Evolutionary conservation across 2,888 invertebrate species (phyloP).

Genomic region (Melolontha melolontha): DNA sequence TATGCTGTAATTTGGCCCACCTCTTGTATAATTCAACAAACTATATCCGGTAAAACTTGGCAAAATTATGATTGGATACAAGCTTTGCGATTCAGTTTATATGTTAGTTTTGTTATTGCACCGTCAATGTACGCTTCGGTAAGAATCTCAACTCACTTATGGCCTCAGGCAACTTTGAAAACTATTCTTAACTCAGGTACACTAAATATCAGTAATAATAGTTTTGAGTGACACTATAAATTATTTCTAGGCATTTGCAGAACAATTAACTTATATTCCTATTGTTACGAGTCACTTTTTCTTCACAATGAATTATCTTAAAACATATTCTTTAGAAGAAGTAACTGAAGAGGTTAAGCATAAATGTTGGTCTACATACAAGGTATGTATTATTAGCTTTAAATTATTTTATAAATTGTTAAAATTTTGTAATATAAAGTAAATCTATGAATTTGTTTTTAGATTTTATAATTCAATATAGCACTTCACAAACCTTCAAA

Average conservation of each 20-base stretch:
- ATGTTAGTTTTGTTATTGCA: slow-evolving; percentile 85
- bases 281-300: slow-evolving; percentile 71
- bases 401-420: no score
- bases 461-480: no score
- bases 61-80: slow-evolving; percentile 79
- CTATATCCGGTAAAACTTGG: slow-evolving; percentile 73
- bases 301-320: slow-evolving; percentile 71
- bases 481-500: no score
- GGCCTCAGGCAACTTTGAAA: slow-evolving; percentile 78
- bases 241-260: slow-evolving; percentile 64
- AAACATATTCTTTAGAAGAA: slow-evolving; percentile 67
- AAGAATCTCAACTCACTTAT: slow-evolving; percentile 78
- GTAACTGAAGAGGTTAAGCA: slow-evolving; percentile 67
- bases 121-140: slow-evolving; percentile 86
- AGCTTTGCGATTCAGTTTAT: slow-evolving; percentile 79
- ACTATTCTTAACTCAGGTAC: slow-evolving; percentile 79
- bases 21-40: slow-evolving; percentile 80
- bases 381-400: slow-evolving; percentile 58
- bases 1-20: slow-evolving; percentile 81
- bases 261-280: slow-evolving; percentile 73
- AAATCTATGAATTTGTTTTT: no score
- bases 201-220: slow-evolving; percentile 40
- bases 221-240: not conserved
- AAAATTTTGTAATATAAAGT: no score
- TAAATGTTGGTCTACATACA: slow-evolving; percentile 72